A percentile compares a stretch with the other conserved stretches of the same genome.
phyloP scores from a whole-genome alignment of 1,140 invertebrate species.

The Prorops nasuta region DNA sequence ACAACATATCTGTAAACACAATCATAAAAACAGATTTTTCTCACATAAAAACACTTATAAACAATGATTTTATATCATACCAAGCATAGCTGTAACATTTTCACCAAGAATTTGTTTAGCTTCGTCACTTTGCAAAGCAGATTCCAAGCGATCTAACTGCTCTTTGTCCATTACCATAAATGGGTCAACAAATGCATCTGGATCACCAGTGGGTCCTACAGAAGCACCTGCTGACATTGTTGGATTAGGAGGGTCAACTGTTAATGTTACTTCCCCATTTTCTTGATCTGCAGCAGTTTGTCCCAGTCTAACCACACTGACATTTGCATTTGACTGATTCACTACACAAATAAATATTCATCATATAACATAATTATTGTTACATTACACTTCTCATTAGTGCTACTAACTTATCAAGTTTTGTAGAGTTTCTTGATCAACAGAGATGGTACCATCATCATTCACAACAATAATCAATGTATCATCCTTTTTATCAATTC shows the following conservation, averaged over 20 bases:
- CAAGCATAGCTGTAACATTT: conserved; percentile 59
- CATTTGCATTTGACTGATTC: conserved; percentile 53
- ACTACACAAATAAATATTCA: conserved; percentile 38
- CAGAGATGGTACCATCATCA: conserved; percentile 69
- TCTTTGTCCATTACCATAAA: conserved; percentile 63
- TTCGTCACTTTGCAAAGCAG: conserved; percentile 61
- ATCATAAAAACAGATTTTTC: not conserved
- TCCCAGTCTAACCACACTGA: conserved; percentile 55
- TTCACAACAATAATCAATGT: conserved; percentile 70
- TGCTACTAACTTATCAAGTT: conserved; percentile 68
- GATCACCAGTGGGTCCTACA: conserved; percentile 22
- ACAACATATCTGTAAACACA: conserved; percentile 49
- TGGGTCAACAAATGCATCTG: conserved; percentile 49
- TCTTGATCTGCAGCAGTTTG: conserved; percentile 41
- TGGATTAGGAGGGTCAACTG: conserved; percentile 46
- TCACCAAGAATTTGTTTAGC: conserved; percentile 62
- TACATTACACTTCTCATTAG: too few relatives aligned
- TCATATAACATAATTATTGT: too few relatives aligned
- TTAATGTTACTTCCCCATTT: conserved; percentile 49
- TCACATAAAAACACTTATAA: too few relatives aligned
- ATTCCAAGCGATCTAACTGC: conserved; percentile 60
- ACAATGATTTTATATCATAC: conserved; percentile 27
- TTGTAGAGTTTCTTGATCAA: conserved; percentile 69
- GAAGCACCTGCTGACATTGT: conserved; percentile 15
- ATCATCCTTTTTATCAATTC: conserved; percentile 47